Base-by-base conservation (phyloP, 2,888 invertebrate genomes). In the Hirtodrosophila trivittata region DNA sequence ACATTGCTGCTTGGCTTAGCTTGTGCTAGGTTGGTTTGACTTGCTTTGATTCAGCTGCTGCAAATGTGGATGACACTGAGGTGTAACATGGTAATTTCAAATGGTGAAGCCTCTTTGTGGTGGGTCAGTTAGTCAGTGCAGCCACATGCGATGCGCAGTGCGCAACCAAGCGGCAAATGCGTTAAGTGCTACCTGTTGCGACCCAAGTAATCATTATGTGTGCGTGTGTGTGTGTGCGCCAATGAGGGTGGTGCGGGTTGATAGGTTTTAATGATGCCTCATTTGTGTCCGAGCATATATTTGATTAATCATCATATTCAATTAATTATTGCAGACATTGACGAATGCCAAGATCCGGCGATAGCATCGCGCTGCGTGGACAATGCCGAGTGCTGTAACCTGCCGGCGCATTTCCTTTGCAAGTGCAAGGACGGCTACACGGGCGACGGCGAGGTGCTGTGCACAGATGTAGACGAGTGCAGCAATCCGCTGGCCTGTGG, bases 371-470 rank as follows among this genome's bases (percentile, higher is more conserved):
- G 96, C 87, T 98, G 97, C 91, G 97, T 97, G 64, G 93, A 94
- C 90, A 97, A 98, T 91, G 96, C 97, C 35, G 97, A 97, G 90
- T 98, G 98, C 91, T 97, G 97, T 90, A 98, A 98, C 92, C 92
- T 97, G 83, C 97, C 97, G 42, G 96, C 97, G 77, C 97, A 97
- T 92, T 98, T 97, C 91, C 94, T 97, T 80, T 98, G 98, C 92
- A 97, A 97, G 92, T 98, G 98, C 91, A 94, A 95, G 86, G 94
- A 96, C 62, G 97, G 97, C 56, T 98, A 94, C 88, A 95, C 95
- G 91, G 97, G 97, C 64, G 96, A 97, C 85, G 97, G 97, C 33
- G 97, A 97, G 92, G 94, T 94, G 81, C 93, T 94, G 88, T 98
- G 97, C 91, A 92, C 93, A 94, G 97, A 98, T 92, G 94, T 97